Evolutionary conservation across 2,888 invertebrate genomes (phyloP), one percentile per base, ranked within the genome.

Genomic region (Drosophila suboccidentalis): DNA sequence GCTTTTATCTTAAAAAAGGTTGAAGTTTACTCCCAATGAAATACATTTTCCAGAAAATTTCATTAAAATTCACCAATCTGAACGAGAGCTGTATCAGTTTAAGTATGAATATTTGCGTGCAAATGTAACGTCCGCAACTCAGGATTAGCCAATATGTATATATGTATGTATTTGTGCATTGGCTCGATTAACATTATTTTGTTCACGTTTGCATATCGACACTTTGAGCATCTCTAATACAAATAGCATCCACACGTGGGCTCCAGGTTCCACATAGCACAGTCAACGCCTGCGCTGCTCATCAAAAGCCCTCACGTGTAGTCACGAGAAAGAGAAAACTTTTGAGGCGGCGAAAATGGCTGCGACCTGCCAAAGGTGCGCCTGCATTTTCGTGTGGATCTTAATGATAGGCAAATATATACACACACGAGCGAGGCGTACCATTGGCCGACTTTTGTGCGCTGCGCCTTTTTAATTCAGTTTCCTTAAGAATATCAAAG

Each of bases 371-470:
- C 41, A 63, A 74, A 80, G 78, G 82, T 78, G 55, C 36, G 58
- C 3, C 44, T 51, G 41, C 63, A 53, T 66, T 82, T 55, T 44
- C 34, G 26, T 77, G 87, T 82, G 77, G 87, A 80, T 71, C 60
- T 39, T 53, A 74, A 75, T 43, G 47, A 53, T 36, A 61, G 41
- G 39, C 38, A 50, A 32, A 59, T 15, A 65, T 41, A 49, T 54
- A 22, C 55, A 54, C 15, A 15, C 34, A 29, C 9, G 38, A 43
- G 54, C 51, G 36, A 44, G 38, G 41, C 54, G 50, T 53, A 68
- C 67, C 59, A 71, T 75, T 78, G 73, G 82, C 86, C 80, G 78
- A 84, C 71, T 85, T 87, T 62, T 59, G 55, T 53, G 62, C 46
- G 50, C 46, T 58, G 54, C 51, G 70, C 53, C 68, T 64, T 59